Conservation (phyloP, 2,797 vertebrate species). For the Sphenodon punctatus region DNA sequence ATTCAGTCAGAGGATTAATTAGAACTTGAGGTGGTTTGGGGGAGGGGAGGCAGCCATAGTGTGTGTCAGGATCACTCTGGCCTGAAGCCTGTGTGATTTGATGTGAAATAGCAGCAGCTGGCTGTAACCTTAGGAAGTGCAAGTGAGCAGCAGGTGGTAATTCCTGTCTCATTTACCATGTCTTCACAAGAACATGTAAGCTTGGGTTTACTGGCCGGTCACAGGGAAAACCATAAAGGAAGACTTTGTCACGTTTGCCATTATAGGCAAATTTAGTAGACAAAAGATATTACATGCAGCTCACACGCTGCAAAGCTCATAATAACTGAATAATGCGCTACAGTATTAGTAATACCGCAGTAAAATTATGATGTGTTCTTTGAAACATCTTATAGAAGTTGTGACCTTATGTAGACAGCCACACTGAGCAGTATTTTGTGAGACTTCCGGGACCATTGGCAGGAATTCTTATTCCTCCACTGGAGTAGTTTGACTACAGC, state of each 20-base stretch:
- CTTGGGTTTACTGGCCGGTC: conserved; percentile 61
- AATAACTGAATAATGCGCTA: conserved; percentile 4
- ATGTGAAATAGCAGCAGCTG: conserved; percentile 69
- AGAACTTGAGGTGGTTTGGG: conserved; percentile 35
- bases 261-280: conserved; percentile 2
- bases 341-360: not conserved
- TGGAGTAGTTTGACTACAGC: not conserved
- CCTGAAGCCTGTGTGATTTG: conserved; percentile 44
- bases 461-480: not conserved
- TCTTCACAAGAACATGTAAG: conserved; percentile 63
- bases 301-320: not conserved
- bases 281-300: not conserved
- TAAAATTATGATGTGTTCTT: not conserved
- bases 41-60: conserved; percentile 6
- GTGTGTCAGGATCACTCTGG: conserved; percentile 55
- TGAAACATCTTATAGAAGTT: not conserved
- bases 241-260: conserved; percentile 20
- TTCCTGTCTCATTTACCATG: conserved; percentile 71
- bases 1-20: conserved; percentile 51
- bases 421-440: not conserved
- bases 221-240: conserved; percentile 51
- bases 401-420: not conserved
- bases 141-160: conserved; percentile 68
- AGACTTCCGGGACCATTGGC: not conserved
- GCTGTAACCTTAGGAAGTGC: conserved; percentile 67